Evolutionary conservation across 2,113 vertebrate genomes (phyloP), one percentile per base, ranked within the genome.

Genomic region (Vombatus ursinus): DNA sequence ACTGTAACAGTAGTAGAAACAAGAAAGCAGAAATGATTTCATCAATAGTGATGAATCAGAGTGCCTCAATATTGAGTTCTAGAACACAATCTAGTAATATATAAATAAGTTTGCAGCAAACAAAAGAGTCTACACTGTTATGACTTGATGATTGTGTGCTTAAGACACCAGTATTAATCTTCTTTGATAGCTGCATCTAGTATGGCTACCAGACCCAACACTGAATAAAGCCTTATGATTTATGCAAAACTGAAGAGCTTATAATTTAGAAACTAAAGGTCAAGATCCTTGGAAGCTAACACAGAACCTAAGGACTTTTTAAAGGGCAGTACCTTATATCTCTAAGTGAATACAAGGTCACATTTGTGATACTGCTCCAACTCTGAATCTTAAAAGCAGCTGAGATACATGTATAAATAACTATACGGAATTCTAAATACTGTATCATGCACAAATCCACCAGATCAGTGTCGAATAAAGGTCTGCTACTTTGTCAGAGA

Each of bases 21-120:
- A 94, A 92, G 44, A 84, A 90, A 91, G 52, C 94, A 89, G 28
- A 89, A 50, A 89, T 52, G 91, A 93, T 92, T 90, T 31, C 52
- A 91, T 89, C 44, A 91, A 94, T 14, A 68, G 44, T 68, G 90
- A 93, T 52, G 3, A 57, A 93, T 92, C 7, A 19, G 24, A 52
- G 92, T 90, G 57, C 54, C 52, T 61, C 92, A 89, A 92, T 25
- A 52, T 8, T 8, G 19, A 84, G 68, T 22, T 84, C 68, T 44
- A 23, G 68, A 44, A 84, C 68, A 44, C 68, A 22, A 84, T 44
- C 68, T 44, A 84, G 7, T 23, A 16, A 44, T 23, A 14, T 92
- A 48, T 26, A 48, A 68, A 97, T 92, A 89, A 50, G 8, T 7
- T 52, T 3, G 0, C 51, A 37, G 89, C 8, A 31, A 91, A 37